Percentiles rank a stretch among this genome's conserved stretches.
These are phyloP conservation scores for Platanista minor DNA, from an alignment of 2,113 vertebrate genomes.

Conservation along the genomic window DNA sequence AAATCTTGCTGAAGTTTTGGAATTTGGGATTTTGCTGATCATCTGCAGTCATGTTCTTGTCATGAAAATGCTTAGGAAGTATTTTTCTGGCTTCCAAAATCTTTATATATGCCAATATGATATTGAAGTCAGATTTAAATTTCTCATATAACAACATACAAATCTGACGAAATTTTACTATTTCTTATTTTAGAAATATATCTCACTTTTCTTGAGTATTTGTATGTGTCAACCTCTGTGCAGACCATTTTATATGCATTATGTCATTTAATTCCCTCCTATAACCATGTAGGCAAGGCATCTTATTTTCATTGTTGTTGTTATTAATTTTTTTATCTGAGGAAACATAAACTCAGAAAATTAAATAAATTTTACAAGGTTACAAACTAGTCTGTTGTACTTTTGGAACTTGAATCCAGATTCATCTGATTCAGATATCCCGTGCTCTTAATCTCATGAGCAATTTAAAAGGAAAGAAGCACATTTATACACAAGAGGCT, in stretches of 20 bases:
- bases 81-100: neutral
- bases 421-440: neutral
- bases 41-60: neutral
- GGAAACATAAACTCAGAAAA: neutral
- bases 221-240: neutral
- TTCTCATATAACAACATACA: neutral
- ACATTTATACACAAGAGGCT: neutral
- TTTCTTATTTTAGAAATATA: neutral
- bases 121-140: neutral
- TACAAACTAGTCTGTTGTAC: neutral
- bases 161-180: neutral
- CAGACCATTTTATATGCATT: neutral
- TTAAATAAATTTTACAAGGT: neutral
- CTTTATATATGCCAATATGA: neutral
- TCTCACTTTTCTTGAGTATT: neutral
- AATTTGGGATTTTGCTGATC: neutral
- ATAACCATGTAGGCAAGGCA: neutral
- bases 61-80: neutral
- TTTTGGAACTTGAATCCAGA: neutral
- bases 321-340: neutral
- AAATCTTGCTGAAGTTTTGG: neutral
- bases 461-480: neutral
- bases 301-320: neutral
- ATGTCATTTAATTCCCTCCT: neutral
- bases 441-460: neutral